phyloP scores from a whole-genome alignment of 1,140 invertebrate genomes.

The Danaus melanippus region DNA sequence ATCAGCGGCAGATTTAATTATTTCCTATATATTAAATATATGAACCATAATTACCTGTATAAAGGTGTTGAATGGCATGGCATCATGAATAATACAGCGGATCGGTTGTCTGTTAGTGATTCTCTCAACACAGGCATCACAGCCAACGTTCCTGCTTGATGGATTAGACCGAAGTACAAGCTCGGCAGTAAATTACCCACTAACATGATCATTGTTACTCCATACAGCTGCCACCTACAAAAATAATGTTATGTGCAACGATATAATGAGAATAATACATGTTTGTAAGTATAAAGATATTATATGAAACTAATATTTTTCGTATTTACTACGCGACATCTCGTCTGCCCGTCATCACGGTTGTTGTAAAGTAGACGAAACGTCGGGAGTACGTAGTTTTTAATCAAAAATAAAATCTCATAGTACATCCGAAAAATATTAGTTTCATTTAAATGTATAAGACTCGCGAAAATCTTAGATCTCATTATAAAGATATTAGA shows the following conservation, averaged over 20 bases:
- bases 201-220: constrained; percentile 70
- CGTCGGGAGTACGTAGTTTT: too few relatives aligned
- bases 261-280: neutral
- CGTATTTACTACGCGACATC: too few relatives aligned
- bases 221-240: constrained; percentile 67
- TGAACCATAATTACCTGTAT: constrained; percentile 75
- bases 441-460: too few relatives aligned
- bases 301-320: too few relatives aligned
- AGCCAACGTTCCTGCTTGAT: constrained; percentile 86
- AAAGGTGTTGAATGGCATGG: constrained; percentile 94
- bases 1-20: too few relatives aligned
- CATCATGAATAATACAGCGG: constrained; percentile 88
- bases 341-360: too few relatives aligned
- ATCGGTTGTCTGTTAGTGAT: constrained; percentile 67
- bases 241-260: constrained; percentile 21
- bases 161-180: constrained; percentile 82
- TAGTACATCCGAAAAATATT: too few relatives aligned
- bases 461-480: too few relatives aligned
- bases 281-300: constrained; percentile 13
- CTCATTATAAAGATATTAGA: too few relatives aligned
- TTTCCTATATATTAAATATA: too few relatives aligned
- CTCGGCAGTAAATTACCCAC: constrained; percentile 76
- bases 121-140: constrained; percentile 81
- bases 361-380: too few relatives aligned
- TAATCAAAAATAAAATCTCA: too few relatives aligned